A percentile compares a stretch with the other conserved stretches of the same genome.
phyloP scores from a whole-genome alignment of 2,113 vertebrate species.

The Ranitomeya variabilis region DNA sequence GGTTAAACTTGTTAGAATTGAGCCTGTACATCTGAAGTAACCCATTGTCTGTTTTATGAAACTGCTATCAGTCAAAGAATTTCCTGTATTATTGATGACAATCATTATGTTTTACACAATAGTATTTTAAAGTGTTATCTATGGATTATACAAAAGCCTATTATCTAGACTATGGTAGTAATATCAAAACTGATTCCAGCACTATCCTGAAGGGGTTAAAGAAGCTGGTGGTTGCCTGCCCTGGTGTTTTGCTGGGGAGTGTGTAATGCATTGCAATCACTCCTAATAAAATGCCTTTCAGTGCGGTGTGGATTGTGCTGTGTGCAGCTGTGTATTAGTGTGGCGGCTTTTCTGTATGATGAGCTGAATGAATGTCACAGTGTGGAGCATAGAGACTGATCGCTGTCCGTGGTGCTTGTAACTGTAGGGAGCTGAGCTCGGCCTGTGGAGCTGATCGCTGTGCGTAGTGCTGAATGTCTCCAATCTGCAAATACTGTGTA shows the following conservation, averaged over 20 bases:
- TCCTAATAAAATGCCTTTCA: not conserved
- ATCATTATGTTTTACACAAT: no score
- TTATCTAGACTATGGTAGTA: no score
- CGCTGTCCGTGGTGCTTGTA: not conserved
- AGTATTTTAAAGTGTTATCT: no score
- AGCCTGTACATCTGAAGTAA: not conserved
- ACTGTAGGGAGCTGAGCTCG: not conserved
- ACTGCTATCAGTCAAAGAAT: no score
- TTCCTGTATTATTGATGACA: no score
- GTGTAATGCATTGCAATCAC: not conserved
- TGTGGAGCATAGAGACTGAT: not conserved
- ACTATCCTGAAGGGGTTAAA: constrained; percentile 1
- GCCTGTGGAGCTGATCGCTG: not conserved
- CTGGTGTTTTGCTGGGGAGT: not conserved
- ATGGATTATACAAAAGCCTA: no score
- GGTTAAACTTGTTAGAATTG: not conserved
- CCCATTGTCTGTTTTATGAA: not conserved
- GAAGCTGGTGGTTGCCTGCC: not conserved
- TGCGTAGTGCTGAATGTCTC: no score
- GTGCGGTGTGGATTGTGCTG: not conserved
- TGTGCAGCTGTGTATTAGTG: constrained; percentile 9
- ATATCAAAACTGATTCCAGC: not conserved
- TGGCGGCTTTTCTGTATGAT: not conserved
- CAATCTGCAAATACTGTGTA: no score
- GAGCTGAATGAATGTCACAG: not conserved